Percentiles rank a stretch among this genome's conserved stretches.
Conservation (phyloP, 2,888 invertebrate genomes). For the Apodemia duryi region DNA sequence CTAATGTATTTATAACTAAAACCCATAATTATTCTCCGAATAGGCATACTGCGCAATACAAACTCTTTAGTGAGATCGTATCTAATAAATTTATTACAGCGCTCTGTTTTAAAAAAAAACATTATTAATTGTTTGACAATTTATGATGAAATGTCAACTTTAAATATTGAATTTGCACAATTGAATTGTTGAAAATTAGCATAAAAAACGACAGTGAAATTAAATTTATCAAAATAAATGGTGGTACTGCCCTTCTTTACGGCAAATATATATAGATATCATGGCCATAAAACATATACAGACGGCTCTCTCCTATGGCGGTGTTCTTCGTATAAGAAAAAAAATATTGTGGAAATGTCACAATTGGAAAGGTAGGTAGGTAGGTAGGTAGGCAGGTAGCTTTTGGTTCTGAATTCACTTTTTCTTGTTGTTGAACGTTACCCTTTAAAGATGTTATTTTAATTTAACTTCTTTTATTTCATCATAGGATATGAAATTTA, state of each 20-base stretch:
- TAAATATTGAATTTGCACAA: conserved; percentile 6
- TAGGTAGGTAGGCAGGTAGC: not conserved
- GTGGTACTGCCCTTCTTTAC: conserved; percentile 15
- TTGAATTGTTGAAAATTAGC: conserved; percentile 1
- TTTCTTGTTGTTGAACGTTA: not conserved
- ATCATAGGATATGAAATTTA: not conserved
- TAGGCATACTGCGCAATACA: conserved; percentile 1
- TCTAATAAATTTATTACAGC: not conserved
- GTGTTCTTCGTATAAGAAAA: conserved; percentile 9
- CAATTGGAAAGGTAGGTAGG: conserved; percentile 5
- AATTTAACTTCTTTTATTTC: conserved; percentile 11
- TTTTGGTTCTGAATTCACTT: conserved; percentile 3
- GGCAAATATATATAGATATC: conserved; percentile 13
- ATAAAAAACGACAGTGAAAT: conserved; percentile 17
- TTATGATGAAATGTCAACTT: not conserved
- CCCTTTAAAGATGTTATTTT: not conserved
- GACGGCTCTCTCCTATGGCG: conserved; percentile 13
- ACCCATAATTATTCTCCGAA: not conserved
- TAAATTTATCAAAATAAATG: conserved; percentile 15
- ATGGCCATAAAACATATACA: conserved; percentile 16
- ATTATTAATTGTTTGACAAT: conserved; percentile 1
- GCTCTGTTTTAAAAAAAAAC: not conserved
- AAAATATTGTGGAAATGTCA: conserved; percentile 11
- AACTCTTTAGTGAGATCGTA: conserved; percentile 5
- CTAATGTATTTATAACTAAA: conserved; percentile 3